Evolutionary conservation across 2,888 invertebrate genomes (phyloP), one percentile per base, ranked within the genome.

Genomic region (Drosophila putrida): DNA sequence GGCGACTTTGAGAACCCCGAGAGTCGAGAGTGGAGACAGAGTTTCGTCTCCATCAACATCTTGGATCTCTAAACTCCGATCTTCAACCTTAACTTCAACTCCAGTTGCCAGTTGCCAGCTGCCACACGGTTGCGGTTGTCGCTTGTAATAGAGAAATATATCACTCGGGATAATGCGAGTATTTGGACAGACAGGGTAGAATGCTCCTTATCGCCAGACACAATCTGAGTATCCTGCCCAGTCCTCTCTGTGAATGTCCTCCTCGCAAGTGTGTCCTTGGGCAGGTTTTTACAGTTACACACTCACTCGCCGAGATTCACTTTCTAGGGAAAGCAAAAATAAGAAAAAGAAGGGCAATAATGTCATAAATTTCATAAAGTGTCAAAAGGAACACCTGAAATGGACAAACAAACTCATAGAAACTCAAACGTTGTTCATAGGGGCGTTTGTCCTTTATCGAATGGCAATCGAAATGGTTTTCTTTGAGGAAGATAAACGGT

Each of bases 281-380:
- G 50, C 68, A 65, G 65, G 50, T 51, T 72, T 82, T 78, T 88
- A 89, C 88, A 80, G 83, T 88, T 88, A 88, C 10, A 89, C 88
- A 80, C 82, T 88, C 89, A 88, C 10, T 4, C 27, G 10, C 11
- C 5, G 28, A 54, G 58, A 65, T 74, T 77, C 57, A 78, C 75
- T 86, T 88, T 88, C 85, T 68, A 66, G 33, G 41, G 81, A 88
- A 89, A 75, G 78, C 66, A 57, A 15, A 54, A 28, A 20, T 25
- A 44, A 31, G 31, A 31, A 15, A 33, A 51, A 66, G 66, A 55
- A 78, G 71, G 61, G 79, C 80, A 75, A 85, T 74, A 81, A 83
- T 82, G 85, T 88, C 90, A 90, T 90, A 90, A 90, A 90, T 90
- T 90, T 88, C 88, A 90, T 90, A 90, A 90, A 90, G 79, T 90